These are phyloP conservation scores for Sinosuthora webbiana DNA, from an alignment of 2,113 vertebrate species.

Conservation along the genomic window DNA sequence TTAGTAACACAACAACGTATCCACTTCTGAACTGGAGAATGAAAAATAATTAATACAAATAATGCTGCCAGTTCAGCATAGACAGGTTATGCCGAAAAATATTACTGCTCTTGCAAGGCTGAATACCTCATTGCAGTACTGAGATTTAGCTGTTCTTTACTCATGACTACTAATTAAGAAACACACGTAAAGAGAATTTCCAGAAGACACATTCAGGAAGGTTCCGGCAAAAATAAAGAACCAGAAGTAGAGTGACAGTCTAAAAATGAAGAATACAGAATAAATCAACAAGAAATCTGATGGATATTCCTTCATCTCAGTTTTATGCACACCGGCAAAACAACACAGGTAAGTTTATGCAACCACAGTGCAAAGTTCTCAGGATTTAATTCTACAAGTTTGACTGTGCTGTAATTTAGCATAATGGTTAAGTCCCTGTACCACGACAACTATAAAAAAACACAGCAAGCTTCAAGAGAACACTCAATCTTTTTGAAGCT, in stretches of 20 bases:
- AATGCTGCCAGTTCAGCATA: slow-evolving; percentile 18
- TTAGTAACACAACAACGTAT: neutral
- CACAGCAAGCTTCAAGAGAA: neutral
- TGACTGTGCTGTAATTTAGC: neutral
- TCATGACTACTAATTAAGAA: slow-evolving; percentile 51
- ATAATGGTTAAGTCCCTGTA: neutral
- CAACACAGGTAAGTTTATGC: neutral
- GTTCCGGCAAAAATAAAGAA: neutral
- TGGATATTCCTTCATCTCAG: neutral
- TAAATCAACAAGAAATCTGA: neutral
- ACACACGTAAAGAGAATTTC: slow-evolving; percentile 10
- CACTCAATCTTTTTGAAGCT: neutral
- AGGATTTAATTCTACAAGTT: neutral
- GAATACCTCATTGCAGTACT: neutral
- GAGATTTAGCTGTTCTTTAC: neutral
- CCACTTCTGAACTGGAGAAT: neutral
- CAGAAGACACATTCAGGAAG: neutral
- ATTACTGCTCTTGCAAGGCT: slow-evolving; percentile 24
- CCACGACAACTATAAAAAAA: neutral
- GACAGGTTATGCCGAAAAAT: slow-evolving; percentile 14
- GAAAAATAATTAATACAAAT: slow-evolving; percentile 51
- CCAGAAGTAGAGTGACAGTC: neutral
- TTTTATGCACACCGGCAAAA: neutral
- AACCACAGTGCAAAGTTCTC: neutral
- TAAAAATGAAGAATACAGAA: neutral